Evolutionary conservation across 2,888 invertebrate genomes (phyloP).

Genomic region (Calliphora vomitoria): DNA sequence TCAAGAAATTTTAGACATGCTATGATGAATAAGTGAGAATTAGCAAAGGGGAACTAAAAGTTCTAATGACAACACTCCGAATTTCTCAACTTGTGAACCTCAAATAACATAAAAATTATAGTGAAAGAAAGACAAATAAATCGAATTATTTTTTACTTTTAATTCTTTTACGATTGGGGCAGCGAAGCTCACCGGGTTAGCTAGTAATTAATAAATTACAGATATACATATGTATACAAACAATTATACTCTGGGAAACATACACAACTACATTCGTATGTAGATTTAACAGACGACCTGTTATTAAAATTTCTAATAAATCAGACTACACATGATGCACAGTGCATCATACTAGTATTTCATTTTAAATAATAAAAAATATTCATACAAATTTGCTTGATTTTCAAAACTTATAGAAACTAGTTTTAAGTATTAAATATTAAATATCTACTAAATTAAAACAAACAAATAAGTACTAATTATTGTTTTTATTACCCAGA

Average conservation of each 20-base stretch:
- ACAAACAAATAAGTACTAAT: background rate
- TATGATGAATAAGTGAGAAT: too few relatives aligned
- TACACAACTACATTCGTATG: background rate
- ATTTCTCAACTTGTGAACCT: too few relatives aligned
- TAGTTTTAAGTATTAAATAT: background rate
- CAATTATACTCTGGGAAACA: background rate
- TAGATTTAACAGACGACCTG: background rate
- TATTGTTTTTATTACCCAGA: background rate
- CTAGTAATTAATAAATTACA: background rate
- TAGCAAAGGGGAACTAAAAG: too few relatives aligned
- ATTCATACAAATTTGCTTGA: background rate
- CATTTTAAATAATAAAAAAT: background rate
- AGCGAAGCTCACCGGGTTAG: too few relatives aligned
- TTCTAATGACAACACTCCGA: too few relatives aligned
- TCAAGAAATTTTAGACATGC: too few relatives aligned
- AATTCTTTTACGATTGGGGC: too few relatives aligned
- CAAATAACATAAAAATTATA: too few relatives aligned
- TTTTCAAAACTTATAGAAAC: conserved; percentile 14
- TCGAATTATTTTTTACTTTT: too few relatives aligned
- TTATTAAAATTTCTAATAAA: conserved; percentile 19
- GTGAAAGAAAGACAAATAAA: too few relatives aligned
- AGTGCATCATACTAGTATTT: conserved; percentile 10
- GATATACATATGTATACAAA: too few relatives aligned
- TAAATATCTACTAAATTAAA: background rate
- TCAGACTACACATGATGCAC: conserved; percentile 11